phyloP scores from a whole-genome alignment of 2,113 vertebrate genomes.

The Leiothrix lutea region DNA sequence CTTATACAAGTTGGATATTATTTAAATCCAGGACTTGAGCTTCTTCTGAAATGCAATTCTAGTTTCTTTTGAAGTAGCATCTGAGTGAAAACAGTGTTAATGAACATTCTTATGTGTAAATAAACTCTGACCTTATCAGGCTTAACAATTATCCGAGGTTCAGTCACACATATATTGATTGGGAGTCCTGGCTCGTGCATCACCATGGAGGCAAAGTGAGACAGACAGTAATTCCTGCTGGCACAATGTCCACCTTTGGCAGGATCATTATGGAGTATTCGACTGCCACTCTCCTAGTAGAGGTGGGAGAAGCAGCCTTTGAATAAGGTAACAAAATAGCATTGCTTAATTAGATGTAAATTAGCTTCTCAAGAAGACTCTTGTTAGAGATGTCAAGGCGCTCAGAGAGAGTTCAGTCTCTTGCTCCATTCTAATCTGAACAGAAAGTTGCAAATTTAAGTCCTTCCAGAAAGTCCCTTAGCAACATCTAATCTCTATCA shows the following conservation, averaged over 20 bases:
- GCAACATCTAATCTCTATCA: neutral
- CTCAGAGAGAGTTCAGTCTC: neutral
- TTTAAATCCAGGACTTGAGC: conserved; percentile 12
- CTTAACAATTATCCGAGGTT: neutral
- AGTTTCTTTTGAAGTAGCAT: neutral
- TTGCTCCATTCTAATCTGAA: neutral
- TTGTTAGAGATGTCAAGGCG: neutral
- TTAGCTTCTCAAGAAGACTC: neutral
- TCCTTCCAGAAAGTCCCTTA: neutral
- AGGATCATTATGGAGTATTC: neutral
- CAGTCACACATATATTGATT: neutral
- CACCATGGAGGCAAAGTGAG: neutral
- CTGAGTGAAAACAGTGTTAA: conserved; percentile 3
- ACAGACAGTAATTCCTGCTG: neutral
- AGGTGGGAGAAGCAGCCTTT: neutral
- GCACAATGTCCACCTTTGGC: neutral
- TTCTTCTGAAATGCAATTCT: neutral
- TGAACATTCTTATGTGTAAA: conserved; percentile 14
- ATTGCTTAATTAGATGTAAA: conserved; percentile 47
- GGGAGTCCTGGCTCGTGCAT: neutral
- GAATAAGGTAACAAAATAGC: neutral
- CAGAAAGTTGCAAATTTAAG: neutral
- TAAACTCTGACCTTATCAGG: conserved; percentile 32
- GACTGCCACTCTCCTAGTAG: neutral
- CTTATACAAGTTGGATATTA: neutral